Conservation (phyloP, 2,113 vertebrate genomes). For the Oryzias javanicus region DNA sequence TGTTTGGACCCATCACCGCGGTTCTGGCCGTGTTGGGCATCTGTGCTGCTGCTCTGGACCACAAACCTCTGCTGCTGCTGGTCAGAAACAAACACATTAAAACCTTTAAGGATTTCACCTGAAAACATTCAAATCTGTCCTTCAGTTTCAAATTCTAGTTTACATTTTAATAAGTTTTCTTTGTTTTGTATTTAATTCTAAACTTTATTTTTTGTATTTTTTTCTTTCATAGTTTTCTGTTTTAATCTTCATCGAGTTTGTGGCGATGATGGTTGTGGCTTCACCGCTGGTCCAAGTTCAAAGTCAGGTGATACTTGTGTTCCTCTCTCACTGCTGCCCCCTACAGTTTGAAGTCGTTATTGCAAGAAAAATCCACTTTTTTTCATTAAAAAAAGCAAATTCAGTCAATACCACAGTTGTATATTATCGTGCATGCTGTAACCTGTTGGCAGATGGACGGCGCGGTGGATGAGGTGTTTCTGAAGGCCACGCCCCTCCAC, state of each 20-base stretch:
- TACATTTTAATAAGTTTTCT: no score
- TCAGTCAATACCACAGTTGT: no score
- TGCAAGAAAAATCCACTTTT: no score
- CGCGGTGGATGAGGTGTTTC: conserved; percentile 50
- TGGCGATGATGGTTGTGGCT: conserved; percentile 60
- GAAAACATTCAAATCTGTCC: not conserved
- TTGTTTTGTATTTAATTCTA: no score
- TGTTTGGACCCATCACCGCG: conserved; percentile 57
- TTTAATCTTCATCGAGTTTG: conserved; percentile 62
- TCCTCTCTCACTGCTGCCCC: no score
- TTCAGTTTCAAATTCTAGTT: no score
- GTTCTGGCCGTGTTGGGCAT: conserved; percentile 53
- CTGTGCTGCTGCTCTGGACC: conserved; percentile 42
- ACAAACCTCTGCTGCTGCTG: conserved; percentile 54
- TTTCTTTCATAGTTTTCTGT: conserved; percentile 46
- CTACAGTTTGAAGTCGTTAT: no score
- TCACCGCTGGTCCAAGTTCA: conserved; percentile 60
- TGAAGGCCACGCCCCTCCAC: conserved; percentile 57
- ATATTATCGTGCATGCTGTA: no score
- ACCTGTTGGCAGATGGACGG: conserved; percentile 52
- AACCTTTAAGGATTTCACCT: no score
- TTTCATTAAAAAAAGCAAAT: no score
- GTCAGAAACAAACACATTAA: conserved; percentile 30
- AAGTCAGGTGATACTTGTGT: conserved; percentile 39
- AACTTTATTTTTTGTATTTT: no score